phyloP scores from a whole-genome alignment of 2,888 invertebrate species.

The Scaptomyza cyrtandrae region DNA sequence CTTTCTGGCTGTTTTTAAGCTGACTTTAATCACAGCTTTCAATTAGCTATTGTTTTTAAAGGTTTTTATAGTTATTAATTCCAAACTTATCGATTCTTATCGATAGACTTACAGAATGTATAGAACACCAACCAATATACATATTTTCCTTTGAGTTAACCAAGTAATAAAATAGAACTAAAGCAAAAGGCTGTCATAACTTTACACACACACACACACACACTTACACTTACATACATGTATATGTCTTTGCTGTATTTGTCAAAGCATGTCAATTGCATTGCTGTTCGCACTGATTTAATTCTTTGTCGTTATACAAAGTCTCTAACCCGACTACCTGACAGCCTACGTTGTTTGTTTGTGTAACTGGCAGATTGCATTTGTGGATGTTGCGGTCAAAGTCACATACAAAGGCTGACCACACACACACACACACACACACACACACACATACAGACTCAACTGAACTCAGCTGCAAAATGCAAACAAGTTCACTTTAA shows the following conservation, averaged over 20 bases:
- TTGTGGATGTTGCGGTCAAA: conserved; percentile 53
- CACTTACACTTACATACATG: neutral
- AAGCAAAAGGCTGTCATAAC: neutral
- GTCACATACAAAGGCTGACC: conserved; percentile 50
- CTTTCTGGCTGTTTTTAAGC: too few species aligned
- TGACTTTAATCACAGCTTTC: too few species aligned
- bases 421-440: conserved; percentile 27
- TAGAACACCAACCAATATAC: too few species aligned
- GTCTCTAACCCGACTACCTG: conserved; percentile 23
- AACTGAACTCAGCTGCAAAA: conserved; percentile 27
- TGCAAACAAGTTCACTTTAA: conserved; percentile 54
- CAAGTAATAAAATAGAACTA: neutral
- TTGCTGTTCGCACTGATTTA: neutral
- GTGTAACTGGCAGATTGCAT: conserved; percentile 34
- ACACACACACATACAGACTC: conserved; percentile 20
- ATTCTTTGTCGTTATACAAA: neutral
- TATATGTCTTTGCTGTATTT: conserved; percentile 6
- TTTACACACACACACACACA: neutral
- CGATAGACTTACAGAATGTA: too few species aligned
- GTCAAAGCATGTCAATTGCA: conserved; percentile 32
- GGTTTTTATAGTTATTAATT: too few species aligned
- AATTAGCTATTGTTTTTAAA: too few species aligned
- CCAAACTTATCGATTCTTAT: too few species aligned
- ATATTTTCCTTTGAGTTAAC: neutral
- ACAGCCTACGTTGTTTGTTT: conserved; percentile 10